Evolutionary conservation across 2,113 vertebrate species (phyloP).

Genomic region (Paracyprichromis sp.): DNA sequence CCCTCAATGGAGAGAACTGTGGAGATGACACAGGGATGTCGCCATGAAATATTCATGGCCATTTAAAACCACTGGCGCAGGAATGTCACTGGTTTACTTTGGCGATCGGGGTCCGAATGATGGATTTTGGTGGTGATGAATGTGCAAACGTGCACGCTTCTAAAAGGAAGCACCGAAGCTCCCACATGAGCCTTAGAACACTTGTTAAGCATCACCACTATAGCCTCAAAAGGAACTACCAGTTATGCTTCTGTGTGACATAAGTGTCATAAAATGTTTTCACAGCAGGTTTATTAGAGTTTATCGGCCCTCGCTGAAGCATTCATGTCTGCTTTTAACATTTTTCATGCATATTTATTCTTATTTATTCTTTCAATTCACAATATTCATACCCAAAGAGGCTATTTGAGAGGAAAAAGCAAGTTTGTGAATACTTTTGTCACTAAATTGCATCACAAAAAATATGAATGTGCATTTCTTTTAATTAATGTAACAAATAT

Average conservation of each 20-base stretch:
- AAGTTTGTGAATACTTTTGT: neutral
- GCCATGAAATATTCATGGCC: slow-evolving; percentile 65
- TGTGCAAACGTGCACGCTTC: neutral
- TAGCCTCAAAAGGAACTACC: neutral
- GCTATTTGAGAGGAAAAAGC: neutral
- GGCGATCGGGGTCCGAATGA: slow-evolving; percentile 12
- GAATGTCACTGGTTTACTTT: slow-evolving; percentile 38
- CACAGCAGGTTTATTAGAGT: neutral
- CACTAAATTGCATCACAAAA: neutral
- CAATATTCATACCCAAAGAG: neutral
- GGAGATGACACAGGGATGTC: slow-evolving; percentile 41
- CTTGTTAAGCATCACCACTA: neutral
- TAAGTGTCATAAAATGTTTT: neutral
- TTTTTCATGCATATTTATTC: neutral
- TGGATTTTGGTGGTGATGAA: slow-evolving; percentile 41
- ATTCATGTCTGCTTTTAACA: neutral
- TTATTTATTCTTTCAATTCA: neutral
- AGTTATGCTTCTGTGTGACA: neutral
- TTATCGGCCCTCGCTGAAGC: neutral
- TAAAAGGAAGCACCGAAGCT: neutral
- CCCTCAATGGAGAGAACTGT: neutral
- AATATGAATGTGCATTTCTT: neutral
- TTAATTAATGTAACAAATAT: neutral
- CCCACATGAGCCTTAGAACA: neutral
- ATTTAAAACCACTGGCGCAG: slow-evolving; percentile 54